These are phyloP conservation scores for Malaclemys terrapin DNA, from an alignment of 2,113 vertebrate genomes.

Conservation along the genomic window DNA sequence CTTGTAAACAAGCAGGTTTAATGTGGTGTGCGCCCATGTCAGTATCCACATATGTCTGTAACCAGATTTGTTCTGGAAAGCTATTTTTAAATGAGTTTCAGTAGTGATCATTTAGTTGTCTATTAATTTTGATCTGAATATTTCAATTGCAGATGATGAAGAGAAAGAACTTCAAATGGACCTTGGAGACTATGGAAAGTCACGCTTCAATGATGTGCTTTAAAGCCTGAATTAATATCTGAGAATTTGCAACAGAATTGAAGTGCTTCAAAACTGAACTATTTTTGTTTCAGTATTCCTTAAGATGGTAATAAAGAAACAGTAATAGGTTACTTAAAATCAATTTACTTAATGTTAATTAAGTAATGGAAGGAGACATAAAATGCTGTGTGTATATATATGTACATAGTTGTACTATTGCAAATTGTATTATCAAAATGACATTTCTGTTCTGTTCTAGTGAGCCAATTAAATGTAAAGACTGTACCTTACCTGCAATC, in stretches of 20 bases:
- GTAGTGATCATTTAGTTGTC: accelerated
- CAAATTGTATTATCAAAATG: constrained; percentile 67
- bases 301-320: constrained; percentile 4
- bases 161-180: constrained; percentile 94
- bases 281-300: constrained; percentile 26
- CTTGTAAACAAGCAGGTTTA: accelerated
- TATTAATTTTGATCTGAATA: background rate
- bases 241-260: constrained; percentile 3
- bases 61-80: background rate
- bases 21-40: accelerated
- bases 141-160: constrained; percentile 89
- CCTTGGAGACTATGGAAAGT: constrained; percentile 91
- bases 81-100: accelerated
- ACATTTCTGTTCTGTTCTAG: constrained; percentile 45
- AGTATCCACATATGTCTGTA: accelerated
- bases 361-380: background rate
- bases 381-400: constrained; percentile 32
- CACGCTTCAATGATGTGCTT: constrained; percentile 89
- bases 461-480: constrained; percentile 57
- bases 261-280: constrained; percentile 65
- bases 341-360: background rate
- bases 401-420: constrained; percentile 77
- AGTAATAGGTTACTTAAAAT: background rate
- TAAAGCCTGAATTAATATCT: constrained; percentile 61
- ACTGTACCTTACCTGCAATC: constrained; percentile 60